A percentile compares a stretch with the other conserved stretches of the same genome.
Evolutionary conservation across 1,140 invertebrate species (phyloP).

Genomic region (Leguminivora glycinivorella): DNA sequence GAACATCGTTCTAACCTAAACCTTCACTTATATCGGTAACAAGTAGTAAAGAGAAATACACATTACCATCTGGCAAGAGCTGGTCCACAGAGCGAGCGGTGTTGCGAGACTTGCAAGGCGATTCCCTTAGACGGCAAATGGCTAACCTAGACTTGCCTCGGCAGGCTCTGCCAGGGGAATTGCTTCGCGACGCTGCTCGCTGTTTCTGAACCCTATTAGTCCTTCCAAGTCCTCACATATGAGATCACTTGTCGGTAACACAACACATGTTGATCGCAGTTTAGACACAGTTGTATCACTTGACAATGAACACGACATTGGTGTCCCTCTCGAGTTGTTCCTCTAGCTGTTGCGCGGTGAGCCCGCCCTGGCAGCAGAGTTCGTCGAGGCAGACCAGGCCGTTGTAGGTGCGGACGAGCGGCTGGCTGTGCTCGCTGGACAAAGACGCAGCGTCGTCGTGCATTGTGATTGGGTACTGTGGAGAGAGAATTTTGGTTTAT

Average conservation of each 20-base stretch:
- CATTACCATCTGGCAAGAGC: too few relatives aligned
- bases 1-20: too few relatives aligned
- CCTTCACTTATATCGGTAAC: too few relatives aligned
- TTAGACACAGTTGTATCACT: constrained; percentile 42
- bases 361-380: constrained; percentile 88
- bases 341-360: constrained; percentile 87
- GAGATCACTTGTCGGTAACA: not conserved
- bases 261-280: not conserved
- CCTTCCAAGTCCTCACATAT: not conserved
- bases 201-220: too few relatives aligned
- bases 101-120: too few relatives aligned
- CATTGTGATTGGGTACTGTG: constrained; percentile 79
- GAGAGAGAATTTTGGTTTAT: not conserved
- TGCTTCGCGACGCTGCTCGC: too few relatives aligned
- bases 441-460: constrained; percentile 60
- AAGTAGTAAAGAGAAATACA: too few relatives aligned
- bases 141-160: too few relatives aligned
- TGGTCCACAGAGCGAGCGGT: too few relatives aligned
- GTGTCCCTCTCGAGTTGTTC: constrained; percentile 90
- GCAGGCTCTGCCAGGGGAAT: too few relatives aligned
- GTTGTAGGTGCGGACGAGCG: constrained; percentile 80
- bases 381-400: constrained; percentile 90
- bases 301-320: constrained; percentile 85
- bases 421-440: constrained; percentile 73
- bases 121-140: too few relatives aligned